Evolutionary conservation across 2,113 vertebrate species (phyloP).

Genomic region (Cromileptes altivelis): DNA sequence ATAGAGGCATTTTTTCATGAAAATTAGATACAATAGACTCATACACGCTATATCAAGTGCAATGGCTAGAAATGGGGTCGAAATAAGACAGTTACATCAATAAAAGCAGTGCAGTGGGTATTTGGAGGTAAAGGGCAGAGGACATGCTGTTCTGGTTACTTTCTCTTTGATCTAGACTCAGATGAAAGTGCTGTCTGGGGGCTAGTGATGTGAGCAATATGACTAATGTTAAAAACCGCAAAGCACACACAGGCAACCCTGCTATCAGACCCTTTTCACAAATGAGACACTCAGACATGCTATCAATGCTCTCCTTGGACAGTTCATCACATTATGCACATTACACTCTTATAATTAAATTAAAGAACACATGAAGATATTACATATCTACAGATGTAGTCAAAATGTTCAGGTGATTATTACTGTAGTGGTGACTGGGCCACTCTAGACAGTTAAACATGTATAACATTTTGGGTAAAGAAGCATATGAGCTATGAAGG

Average conservation of each 20-base stretch:
- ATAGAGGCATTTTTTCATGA: background rate
- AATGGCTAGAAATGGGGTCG: background rate
- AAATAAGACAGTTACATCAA: constrained; percentile 15
- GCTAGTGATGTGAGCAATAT: constrained; percentile 43
- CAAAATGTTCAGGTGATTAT: background rate
- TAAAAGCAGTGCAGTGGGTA: constrained; percentile 29
- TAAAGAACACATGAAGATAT: background rate
- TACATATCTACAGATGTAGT: background rate
- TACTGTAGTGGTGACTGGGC: background rate
- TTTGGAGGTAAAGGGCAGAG: constrained; percentile 58
- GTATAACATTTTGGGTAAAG: background rate
- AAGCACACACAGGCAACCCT: constrained; percentile 35
- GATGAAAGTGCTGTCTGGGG: constrained; percentile 65
- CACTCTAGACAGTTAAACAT: background rate
- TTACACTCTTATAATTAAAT: background rate
- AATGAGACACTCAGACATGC: too few species aligned
- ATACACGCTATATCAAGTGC: background rate
- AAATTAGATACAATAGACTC: background rate
- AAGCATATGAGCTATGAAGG: background rate
- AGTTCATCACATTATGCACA: background rate
- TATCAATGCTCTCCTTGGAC: background rate
- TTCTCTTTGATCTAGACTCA: constrained; percentile 67
- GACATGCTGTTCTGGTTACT: constrained; percentile 28
- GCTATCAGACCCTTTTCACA: constrained; percentile 5
- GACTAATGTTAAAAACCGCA: constrained; percentile 20